Conservation (phyloP, 1,140 invertebrate genomes). For the Dysdera silvatica region DNA sequence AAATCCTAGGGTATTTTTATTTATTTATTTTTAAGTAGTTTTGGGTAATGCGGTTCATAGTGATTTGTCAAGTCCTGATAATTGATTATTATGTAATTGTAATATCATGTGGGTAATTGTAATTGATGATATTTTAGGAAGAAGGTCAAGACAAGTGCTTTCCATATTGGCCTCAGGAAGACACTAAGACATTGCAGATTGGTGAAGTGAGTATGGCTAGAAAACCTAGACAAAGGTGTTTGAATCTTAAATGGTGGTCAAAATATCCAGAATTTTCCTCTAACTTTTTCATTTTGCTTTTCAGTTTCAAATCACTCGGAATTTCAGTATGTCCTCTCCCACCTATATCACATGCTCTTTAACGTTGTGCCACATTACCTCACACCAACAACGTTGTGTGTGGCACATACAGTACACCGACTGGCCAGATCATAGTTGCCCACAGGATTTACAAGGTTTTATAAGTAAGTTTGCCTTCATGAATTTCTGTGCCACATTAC, state of each 20-base stretch:
- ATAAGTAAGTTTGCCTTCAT: constrained; percentile 49
- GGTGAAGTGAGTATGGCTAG: constrained; percentile 45
- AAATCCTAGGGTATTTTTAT: neutral
- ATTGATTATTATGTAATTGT: neutral
- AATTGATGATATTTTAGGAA: constrained; percentile 36
- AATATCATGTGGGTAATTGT: neutral
- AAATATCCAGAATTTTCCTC: neutral
- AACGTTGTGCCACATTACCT: constrained; percentile 34
- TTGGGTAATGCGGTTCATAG: too few relatives aligned
- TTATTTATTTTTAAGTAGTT: neutral
- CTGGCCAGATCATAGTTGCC: constrained; percentile 63
- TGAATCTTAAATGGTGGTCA: neutral
- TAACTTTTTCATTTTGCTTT: constrained; percentile 27
- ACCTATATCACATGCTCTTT: constrained; percentile 45
- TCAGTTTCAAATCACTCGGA: constrained; percentile 55
- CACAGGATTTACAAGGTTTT: constrained; percentile 57
- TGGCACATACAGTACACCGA: constrained; percentile 75
- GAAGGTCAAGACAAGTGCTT: constrained; percentile 44
- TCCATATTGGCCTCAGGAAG: constrained; percentile 53
- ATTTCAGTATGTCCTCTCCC: constrained; percentile 44
- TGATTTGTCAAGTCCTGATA: too few relatives aligned
- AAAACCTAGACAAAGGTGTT: neutral
- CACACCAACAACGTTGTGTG: constrained; percentile 50
- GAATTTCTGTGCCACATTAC: neutral
- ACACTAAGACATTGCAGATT: constrained; percentile 46